Evolutionary conservation across 2,113 vertebrate species (phyloP), one percentile per base, ranked within the genome.

Genomic region (Hypanus sabinus): DNA sequence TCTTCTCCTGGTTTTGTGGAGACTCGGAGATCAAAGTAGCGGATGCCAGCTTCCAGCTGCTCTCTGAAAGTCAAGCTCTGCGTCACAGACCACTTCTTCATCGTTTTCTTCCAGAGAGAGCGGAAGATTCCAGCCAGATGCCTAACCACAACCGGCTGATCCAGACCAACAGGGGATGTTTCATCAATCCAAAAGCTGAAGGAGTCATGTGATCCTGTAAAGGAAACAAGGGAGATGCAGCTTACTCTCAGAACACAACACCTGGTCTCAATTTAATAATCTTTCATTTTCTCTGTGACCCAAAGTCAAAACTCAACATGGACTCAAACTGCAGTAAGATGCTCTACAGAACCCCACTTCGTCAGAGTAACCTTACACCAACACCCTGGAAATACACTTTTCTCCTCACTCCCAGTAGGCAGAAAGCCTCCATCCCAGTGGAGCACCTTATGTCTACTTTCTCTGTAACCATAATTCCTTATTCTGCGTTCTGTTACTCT

Each of bases 11-110:
- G 98, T 95, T 98, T 99, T 60, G 98, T 98, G 81, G 99, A 99
- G 1, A 99, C 98, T n/a, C 98, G 98, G 92, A 99, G 97, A 95
- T 99, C 99, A 81, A 99, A 99, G 96, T 99, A 99, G 79, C 99
- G 98, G 91, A 99, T 99, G 3, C 99, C 99, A 81, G 97, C 97
- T 90, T 99, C 98, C 68, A 99, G 95, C 95, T 99, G 99, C 95
- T 99, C 98, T 73, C 96, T 97, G 95, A 99, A 99, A 0, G 98
- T 98, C 95, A 99, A 95, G 81, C 98, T 99, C 97, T 98, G 98
- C 57, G 98, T 98, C 94, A 98, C 97, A 62, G 98, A 98, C 98
- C 98, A 98, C 94, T 98, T 98, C 96, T 98, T 98, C 97, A 98
- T 98, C 30, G 98, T 95, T 95, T 97, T 98, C 94, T 97, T 98